Base-by-base conservation (phyloP, 2,797 vertebrate genomes). In the Ibycter americanus region DNA sequence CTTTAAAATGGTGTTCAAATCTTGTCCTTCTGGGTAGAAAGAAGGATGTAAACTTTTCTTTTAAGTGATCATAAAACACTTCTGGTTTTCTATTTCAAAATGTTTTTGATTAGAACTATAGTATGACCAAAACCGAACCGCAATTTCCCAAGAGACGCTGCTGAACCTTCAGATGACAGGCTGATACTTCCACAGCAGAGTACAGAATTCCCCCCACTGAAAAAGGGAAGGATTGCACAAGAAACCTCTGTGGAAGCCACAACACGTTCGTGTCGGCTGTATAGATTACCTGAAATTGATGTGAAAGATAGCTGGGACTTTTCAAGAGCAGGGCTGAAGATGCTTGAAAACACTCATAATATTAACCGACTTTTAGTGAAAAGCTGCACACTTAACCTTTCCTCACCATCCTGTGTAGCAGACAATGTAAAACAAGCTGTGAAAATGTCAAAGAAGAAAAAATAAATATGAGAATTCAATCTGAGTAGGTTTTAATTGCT, bases 401-500 rank as follows among this genome's bases (percentile, higher is more conserved):
- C 61, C 26, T 95, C 22, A 68, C 18, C 42, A 65, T 82, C 58
- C 74, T 72, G n/a, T 67, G 38, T 22, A 92, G 47, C 66, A 89
- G 44, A 82, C 59, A 72, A 34, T 82, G 56, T 5, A 95, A 95
- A 95, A 90, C 38, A 83, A 89, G 84, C 67, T 27, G 29, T 93
- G 66, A 92, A 96, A 96, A 92, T 84, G 77, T 94, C 90, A 89
- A 85, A 78, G 55, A 65, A 59, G 29, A 32, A 65, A 82, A 81
- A 90, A 90, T 34, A 94, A 91, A 71, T 47, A 83, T 6, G 19
- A 90, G 65, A 95, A 94, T 82, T 36, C 26, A 86, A 51, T 83
- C 42, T 85, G 38, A 78, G 83, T 47, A 84, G 54, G 36, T 90
- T 95, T 61, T 77, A 81, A 38, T 67, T 36, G 27, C 59, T 82